Percentiles rank a stretch among this genome's conserved stretches.
Evolutionary conservation across 2,888 invertebrate species (phyloP).

Genomic region (Globia sparganii): DNA sequence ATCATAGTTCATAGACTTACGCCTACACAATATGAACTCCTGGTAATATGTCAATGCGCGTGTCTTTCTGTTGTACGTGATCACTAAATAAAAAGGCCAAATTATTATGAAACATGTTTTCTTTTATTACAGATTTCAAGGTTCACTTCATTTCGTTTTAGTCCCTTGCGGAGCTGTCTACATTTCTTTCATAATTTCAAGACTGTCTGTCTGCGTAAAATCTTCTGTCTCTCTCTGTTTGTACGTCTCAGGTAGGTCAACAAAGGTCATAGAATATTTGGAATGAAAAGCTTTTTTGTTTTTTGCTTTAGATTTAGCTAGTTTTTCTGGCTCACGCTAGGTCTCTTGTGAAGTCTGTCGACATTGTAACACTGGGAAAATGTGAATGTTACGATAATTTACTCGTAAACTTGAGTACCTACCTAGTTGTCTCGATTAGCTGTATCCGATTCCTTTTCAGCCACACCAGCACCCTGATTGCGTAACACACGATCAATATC

Average conservation of each 20-base stretch:
- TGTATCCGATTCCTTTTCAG: constrained; percentile 1
- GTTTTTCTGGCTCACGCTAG: constrained; percentile 26
- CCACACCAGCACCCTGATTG: not conserved
- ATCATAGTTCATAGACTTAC: constrained; percentile 53
- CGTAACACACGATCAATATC: not conserved
- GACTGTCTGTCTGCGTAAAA: constrained; percentile 40
- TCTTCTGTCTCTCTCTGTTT: constrained; percentile 37
- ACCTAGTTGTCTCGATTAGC: not conserved
- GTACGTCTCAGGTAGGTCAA: constrained; percentile 67
- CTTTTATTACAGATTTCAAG: constrained; percentile 27
- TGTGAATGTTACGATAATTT: not conserved
- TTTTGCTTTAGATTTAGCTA: constrained; percentile 22
- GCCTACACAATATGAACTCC: constrained; percentile 39
- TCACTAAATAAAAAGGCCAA: constrained; percentile 13
- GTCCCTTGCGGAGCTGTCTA: constrained; percentile 33
- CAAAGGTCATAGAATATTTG: constrained; percentile 60
- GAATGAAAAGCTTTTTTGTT: constrained; percentile 48
- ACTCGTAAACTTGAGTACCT: not conserved
- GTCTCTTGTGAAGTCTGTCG: constrained; percentile 18
- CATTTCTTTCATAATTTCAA: constrained; percentile 49
- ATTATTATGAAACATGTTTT: constrained; percentile 1
- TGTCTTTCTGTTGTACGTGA: constrained; percentile 30
- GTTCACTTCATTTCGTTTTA: constrained; percentile 35
- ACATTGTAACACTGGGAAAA: constrained; percentile 3
- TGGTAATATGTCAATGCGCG: constrained; percentile 28